These are phyloP conservation scores for Strongylocentrotus purpuratus DNA, from an alignment of 35 echinoderm and acorn worm genomes.

Conservation along the genomic window DNA sequence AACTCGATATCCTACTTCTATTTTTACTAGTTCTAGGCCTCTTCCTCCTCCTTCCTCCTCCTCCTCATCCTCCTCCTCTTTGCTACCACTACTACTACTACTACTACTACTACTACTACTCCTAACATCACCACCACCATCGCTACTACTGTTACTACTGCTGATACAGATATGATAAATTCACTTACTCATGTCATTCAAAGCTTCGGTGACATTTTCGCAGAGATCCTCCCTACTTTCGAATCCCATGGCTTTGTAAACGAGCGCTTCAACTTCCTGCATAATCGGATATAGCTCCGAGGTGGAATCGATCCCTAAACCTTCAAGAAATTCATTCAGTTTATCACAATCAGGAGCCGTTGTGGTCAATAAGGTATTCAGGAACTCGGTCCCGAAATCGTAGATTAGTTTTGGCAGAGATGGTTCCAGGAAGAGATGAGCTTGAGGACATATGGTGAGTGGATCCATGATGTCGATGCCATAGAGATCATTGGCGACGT, in stretches of 20 bases:
- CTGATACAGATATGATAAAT: not conserved
- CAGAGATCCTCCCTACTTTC: not conserved
- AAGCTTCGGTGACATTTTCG: not conserved
- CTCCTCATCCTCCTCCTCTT: not conserved
- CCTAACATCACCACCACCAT: not conserved
- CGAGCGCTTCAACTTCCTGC: not conserved
- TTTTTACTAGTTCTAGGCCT: not conserved
- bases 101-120: not conserved
- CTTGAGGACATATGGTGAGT: not conserved
- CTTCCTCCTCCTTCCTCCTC: not conserved
- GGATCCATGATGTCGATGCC: not conserved
- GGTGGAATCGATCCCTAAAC: not conserved
- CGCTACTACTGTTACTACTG: not conserved
- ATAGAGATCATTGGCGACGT: not conserved
- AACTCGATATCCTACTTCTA: not conserved
- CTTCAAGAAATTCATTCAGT: not conserved
- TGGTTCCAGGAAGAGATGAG: not conserved
- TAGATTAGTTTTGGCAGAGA: not conserved
- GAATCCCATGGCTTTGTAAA: not conserved
- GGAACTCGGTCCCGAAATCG: not conserved
- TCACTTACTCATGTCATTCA: not conserved
- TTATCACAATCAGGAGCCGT: not conserved
- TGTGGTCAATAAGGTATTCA: not conserved
- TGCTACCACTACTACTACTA: not conserved
- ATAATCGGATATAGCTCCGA: not conserved